Evolutionary conservation across 2,888 invertebrate genomes (phyloP).

Genomic region (Mayetiola destructor): DNA sequence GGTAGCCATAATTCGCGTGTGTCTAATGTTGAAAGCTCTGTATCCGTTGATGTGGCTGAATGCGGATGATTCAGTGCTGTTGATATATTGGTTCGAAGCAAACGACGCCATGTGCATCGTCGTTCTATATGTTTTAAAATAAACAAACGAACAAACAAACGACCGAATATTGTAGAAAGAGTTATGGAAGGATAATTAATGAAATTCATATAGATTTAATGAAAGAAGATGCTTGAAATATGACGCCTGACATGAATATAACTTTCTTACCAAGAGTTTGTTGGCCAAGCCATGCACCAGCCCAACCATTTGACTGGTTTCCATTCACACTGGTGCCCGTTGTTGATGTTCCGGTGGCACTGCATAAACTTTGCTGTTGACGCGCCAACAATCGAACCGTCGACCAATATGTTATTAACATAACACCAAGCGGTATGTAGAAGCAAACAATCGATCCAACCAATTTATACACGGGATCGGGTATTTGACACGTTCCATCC

Average conservation of each 20-base stretch:
- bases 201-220: neutral
- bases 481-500: constrained; percentile 72
- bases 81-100: constrained; percentile 40
- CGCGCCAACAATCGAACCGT: constrained; percentile 76
- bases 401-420: constrained; percentile 87
- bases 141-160: neutral
- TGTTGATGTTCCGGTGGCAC: constrained; percentile 26
- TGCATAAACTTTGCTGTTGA: constrained; percentile 59
- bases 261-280: neutral
- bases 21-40: constrained; percentile 68
- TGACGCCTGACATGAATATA: neutral
- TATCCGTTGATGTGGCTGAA: constrained; percentile 68
- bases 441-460: constrained; percentile 92
- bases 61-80: constrained; percentile 49
- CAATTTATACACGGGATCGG: constrained; percentile 75
- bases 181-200: neutral
- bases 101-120: constrained; percentile 62
- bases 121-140: constrained; percentile 39
- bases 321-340: constrained; percentile 28
- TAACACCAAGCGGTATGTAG: constrained; percentile 87
- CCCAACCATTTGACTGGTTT: constrained; percentile 42
- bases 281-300: constrained; percentile 59
- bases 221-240: too few relatives aligned
- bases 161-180: too few relatives aligned
- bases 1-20: constrained; percentile 73